phyloP scores from a whole-genome alignment of 1,140 invertebrate species.

The Harlomillsia oculata region DNA sequence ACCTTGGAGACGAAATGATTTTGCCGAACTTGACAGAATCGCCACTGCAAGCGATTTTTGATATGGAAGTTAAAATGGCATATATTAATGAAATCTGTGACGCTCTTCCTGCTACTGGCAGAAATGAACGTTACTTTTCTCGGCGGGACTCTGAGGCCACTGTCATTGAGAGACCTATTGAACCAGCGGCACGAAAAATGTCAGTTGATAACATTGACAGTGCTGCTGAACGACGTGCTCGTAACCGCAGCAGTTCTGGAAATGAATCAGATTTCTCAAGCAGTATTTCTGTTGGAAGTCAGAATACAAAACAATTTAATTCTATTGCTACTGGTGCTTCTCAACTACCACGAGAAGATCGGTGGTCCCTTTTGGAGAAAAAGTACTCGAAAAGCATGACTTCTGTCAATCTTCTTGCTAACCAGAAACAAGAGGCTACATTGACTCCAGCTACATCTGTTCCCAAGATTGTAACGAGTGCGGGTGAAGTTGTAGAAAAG shows the following conservation, averaged over 20 bases:
- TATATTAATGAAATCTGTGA: constrained; percentile 37
- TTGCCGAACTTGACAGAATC: constrained; percentile 24
- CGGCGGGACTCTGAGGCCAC: constrained; percentile 32
- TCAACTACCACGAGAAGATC: constrained; percentile 16
- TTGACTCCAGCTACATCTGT: constrained; percentile 14
- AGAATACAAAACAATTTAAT: background rate
- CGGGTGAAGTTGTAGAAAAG: constrained; percentile 32
- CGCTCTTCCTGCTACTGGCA: constrained; percentile 9
- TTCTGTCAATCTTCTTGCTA: constrained; percentile 28
- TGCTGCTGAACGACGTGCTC: constrained; percentile 16
- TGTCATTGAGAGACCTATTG: constrained; percentile 30
- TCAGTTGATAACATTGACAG: constrained; percentile 9
- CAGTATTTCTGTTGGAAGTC: constrained; percentile 25
- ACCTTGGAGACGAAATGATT: constrained; percentile 21
- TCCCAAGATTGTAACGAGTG: constrained; percentile 14
- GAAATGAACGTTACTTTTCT: constrained; percentile 20
- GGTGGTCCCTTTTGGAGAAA: constrained; percentile 36
- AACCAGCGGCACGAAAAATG: constrained; percentile 14
- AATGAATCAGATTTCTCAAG: constrained; percentile 34
- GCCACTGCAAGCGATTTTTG: constrained; percentile 34
- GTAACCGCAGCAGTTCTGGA: constrained; percentile 32
- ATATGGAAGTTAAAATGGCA: constrained; percentile 36
- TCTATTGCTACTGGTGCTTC: background rate
- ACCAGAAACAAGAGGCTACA: constrained; percentile 12
- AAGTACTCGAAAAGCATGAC: constrained; percentile 36